Base-by-base conservation (phyloP, 2,797 vertebrate genomes). In the Strix occidentalis region DNA sequence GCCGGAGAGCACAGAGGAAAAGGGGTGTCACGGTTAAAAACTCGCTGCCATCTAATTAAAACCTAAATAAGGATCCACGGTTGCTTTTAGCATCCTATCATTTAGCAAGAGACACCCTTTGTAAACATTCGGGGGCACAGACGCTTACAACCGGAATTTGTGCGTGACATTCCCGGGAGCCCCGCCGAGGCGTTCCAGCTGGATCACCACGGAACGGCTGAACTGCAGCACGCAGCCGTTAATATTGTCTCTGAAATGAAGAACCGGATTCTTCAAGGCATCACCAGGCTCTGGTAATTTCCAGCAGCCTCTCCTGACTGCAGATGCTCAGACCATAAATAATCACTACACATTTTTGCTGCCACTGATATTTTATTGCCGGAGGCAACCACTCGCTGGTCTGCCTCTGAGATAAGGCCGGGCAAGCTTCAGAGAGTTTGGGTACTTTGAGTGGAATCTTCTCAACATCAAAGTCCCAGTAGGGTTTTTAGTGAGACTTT, bases 381-480 rank as follows among this genome's bases (percentile, higher is more conserved):
- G 1, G 21, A 94, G 91, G 95, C 96, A 37, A 41, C 50, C 18
- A 0, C 90, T 79, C 2, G 5, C 87, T 1, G 19, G 31, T 81
- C 91, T 94, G 91, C 91, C 96, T 95, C 74, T 2, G 0, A 93
- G 95, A 94, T 90, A 95, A 93, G 80, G 77, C 91, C 5, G 33
- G 74, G 85, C 1, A 4, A 95, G 91, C 92, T 92, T 95, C 96
- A 94, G 90, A 89, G 77, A 8, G 23, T 19, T 60, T 20, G 66
- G 87, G 63, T 10, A 10, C 94, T 96, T 95, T 86, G 93, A 95
- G 91, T 10, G 45, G 81, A 85, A 95, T 85, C 95, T 96, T 93
- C 96, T 84, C 95, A 54, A 88, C 91, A 95, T 95, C 96, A 96
- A 95, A 96, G 94, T 85, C 94, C 86, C 96, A 77, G 90, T 11